Base-by-base conservation (phyloP, 64 coral and sea anemone genomes). In the Catalaphyllia jardinei region DNA sequence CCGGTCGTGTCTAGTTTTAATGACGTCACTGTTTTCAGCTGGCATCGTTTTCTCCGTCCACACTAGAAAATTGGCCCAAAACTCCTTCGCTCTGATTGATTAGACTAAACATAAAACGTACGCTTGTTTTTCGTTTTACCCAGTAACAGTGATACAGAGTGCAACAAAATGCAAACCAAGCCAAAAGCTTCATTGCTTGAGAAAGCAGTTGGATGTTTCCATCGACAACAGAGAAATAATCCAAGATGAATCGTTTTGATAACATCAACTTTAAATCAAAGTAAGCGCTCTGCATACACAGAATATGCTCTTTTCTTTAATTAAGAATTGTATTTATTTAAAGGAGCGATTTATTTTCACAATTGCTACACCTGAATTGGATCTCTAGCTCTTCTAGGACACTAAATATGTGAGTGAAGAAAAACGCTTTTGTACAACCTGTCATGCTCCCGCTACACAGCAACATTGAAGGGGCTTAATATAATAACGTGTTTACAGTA, bases 391-490 rank as follows among this genome's bases (percentile, higher is more conserved):
- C 27, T 39, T 35, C 63, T 18, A 85, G 39, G 46, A 85, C 35
- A 31, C 67, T 18, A 50, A 65, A 29, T 39, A 85, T 71, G 38
- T n/a, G 38, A 71, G 33, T 71, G 38, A 69, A 85, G 62, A 64
- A 85, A 85, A 29, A 50, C n/a, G 12, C 60, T 85, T 83, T 85
- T 85, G 63, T 85, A 85, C 81, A 85, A 71, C 81, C 25, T 85
- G 49, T 46, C 25, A 85, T 13, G 81, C 52, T 85, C 81, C 81
- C 33, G 51, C 33, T 71, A 85, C 18, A 50, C 63, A 10, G 19
- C 81, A 42, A 51, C 22, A 71, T 24, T 46, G 25, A 67, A 85
- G 31, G 27, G 24, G 4, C 65, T n/a, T 69, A 69, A 69, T 27
- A 16, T 50, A 51, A 15, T 42, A 63, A 35, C 63, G 52, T 52